Evolutionary conservation across 2,888 invertebrate species (phyloP).

Genomic region (Thysanoteuthis rhombus): DNA sequence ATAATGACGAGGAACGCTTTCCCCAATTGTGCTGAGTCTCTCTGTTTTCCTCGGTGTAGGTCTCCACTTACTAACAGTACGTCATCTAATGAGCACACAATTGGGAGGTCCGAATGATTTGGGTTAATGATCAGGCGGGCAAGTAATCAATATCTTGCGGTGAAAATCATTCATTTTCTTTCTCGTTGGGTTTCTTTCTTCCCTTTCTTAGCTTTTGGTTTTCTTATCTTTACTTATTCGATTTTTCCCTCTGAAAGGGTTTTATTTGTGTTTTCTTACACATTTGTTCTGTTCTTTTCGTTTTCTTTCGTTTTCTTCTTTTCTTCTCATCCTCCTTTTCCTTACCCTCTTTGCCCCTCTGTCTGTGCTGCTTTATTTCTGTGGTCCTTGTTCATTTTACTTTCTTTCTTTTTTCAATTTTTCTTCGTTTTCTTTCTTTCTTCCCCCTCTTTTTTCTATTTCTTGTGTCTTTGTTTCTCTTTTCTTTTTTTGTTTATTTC

Average conservation of each 20-base stretch:
- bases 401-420: neutral
- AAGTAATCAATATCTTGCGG: neutral
- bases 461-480: no score
- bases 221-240: neutral
- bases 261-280: neutral
- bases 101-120: conserved; percentile 12
- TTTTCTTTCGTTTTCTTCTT: neutral
- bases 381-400: no score
- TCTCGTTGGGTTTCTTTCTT: neutral
- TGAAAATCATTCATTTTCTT: conserved; percentile 12
- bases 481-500: no score
- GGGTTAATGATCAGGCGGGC: neutral
- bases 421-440: neutral
- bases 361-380: neutral
- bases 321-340: neutral
- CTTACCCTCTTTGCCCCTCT: neutral
- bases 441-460: neutral
- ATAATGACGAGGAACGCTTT: neutral
- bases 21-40: neutral
- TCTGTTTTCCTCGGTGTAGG: conserved; percentile 12
- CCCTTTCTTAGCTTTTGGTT: neutral
- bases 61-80: conserved; percentile 12
- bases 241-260: neutral
- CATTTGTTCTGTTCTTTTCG: neutral
- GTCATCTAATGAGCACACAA: conserved; percentile 12